Conservation (phyloP, 35 echinoderm and acorn worm genomes). For the Stichopus chloronotus region DNA sequence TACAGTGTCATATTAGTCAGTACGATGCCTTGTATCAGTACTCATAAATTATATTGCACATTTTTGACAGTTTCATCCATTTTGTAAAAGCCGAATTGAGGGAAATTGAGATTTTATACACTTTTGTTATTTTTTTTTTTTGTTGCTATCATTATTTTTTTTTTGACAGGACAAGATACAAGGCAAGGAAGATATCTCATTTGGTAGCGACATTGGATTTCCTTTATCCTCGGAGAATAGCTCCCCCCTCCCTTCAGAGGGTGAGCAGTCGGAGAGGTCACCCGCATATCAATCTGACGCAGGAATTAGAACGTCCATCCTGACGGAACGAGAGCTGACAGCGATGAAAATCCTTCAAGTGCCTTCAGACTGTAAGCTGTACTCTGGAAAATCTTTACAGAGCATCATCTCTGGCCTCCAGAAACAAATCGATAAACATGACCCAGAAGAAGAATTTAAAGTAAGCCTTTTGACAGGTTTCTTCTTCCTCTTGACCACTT, state of each 20-base stretch:
- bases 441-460: constrained; percentile 96
- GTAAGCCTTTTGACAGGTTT: constrained; percentile 14
- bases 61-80: no score
- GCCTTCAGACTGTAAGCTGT: constrained; percentile 60
- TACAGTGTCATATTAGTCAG: no score
- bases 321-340: constrained; percentile 71
- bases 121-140: no score
- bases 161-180: constrained; percentile 54
- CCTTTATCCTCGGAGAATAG: constrained; percentile 55
- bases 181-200: constrained; percentile 67
- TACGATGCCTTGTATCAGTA: no score
- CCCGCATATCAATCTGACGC: neutral
- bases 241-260: constrained; percentile 21
- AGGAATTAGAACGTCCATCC: constrained; percentile 4
- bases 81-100: no score
- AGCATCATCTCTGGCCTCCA: constrained; percentile 65
- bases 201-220: constrained; percentile 74
- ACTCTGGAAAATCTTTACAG: constrained; percentile 72
- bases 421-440: constrained; percentile 94
- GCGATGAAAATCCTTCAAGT: constrained; percentile 64
- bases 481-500: no score
- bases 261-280: neutral
- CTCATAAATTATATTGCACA: no score
- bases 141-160: neutral
- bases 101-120: no score